Base-by-base conservation (phyloP, 2,113 vertebrate genomes). In the Mus spicilegus region DNA sequence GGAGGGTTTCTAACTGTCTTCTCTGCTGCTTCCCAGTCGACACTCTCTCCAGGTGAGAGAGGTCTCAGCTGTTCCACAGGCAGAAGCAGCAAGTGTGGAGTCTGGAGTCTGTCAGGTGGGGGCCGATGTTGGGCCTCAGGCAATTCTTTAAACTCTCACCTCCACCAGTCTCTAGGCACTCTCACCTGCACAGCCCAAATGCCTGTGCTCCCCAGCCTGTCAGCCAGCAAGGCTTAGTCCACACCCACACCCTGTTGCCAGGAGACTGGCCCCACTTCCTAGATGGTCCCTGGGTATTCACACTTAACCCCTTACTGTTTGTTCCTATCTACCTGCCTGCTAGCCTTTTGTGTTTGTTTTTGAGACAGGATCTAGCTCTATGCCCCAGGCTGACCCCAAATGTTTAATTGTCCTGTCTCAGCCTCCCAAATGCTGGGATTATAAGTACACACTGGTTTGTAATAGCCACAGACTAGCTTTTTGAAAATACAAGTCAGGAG, bases 401-500 rank as follows among this genome's bases (percentile, higher is more conserved):
- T 33, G 39, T 39, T 20, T 4, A 22, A n/a, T n/a, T 7, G 12
- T 39, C 20, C 46, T 51, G 42, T 46, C n/a, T 77, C 58, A n/a
- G 75, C 75, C 42, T 77, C 75, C 46, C 8, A 33, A 78, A 13
- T 51, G 42, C 75, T 78, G 28, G 30, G 20, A 80, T 80, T n/a
- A 67, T 28, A 67, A 65, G 28, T 12, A 22, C 19, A 73, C 7
- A 36, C 30, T 9, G 61, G 65, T 33, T 14, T 22, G 16, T 5
- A 65, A 12, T 14, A 63, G 7, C 20, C 61, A 17, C 56, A 49
- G 56, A 22, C 22, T 88, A 7, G 36, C 77, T 88, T 93, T 96
- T 92, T 75, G 77, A 92, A 97, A 95, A 69, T 19, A 65, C n/a
- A 94, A 78, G 95, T 67, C 49, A 22, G 16, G 13, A 72, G 46